Evolutionary conservation across 2,113 vertebrate species (phyloP), one percentile per base, ranked within the genome.

Genomic region (Cranoglanis bouderius): DNA sequence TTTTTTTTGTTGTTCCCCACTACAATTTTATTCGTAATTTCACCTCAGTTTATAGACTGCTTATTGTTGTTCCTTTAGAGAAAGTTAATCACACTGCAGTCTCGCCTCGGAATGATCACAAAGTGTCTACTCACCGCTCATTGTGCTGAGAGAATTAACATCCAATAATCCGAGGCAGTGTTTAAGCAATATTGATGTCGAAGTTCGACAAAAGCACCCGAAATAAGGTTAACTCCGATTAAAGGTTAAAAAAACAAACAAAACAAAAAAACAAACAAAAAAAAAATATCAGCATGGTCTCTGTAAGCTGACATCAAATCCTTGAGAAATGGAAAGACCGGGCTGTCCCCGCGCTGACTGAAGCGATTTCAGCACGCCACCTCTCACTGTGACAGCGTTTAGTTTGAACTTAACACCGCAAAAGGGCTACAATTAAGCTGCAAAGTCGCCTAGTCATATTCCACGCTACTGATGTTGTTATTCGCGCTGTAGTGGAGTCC

Each of bases 121-220:
- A 91, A 43, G 57, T 85, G 90, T 88, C 84, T 89, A 96, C 96
- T 96, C 92, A 96, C 96, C 96, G 82, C 94, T 96, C 96, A 96
- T 96, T 94, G 90, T 95, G 93, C 91, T 90, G 87, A 93, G 89
- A 90, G 87, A 91, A 90, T 93, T 87, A 94, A 93, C 92, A 89
- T 85, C 93, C 92, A 89, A 65, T 59, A 75, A 83, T 89, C 84
- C 84, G 91, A 90, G 84, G 92, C 90, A 87, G 84, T 83, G 88
- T 90, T 87, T 90, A 89, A 82, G 78, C 87, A 88, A 86, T 40
- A 87, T 51, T 13, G 65, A 5, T 75, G 86, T 88, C 57, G 49
- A 85, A 88, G 84, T 88, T 84, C n/a, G 12, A 85, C 1, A n/a
- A 49, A 61, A 84, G 35, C 38, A 38, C n/a, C 38, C 29, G 19